Evolutionary conservation across 2,888 invertebrate genomes (phyloP), one percentile per base, ranked within the genome.

Genomic region (Boloria euphrosyne): DNA sequence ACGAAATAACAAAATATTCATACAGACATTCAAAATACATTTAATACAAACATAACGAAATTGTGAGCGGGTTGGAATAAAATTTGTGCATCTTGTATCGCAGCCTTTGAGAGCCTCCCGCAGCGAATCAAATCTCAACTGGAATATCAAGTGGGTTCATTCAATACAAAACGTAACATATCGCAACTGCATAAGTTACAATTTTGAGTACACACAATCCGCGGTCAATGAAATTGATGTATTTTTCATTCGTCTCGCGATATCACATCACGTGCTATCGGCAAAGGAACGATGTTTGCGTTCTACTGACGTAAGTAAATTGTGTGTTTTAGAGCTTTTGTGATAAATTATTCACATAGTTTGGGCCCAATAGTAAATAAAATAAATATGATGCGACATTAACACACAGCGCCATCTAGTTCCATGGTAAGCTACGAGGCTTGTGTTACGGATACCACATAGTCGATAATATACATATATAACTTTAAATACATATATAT

Each of bases 41-140:
- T n/a, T 46, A 55, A 60, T 47, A 62, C 54, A 52, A 60, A 66
- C 59, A 27, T 59, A 59, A 59, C 47, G 17, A 17, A 59, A 59
- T 58, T 51, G 57, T 17, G 52, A 57, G 51, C 27, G 46, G 43
- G 64, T 58, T 46, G 51, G 58, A 64, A 64, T 64, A 58, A 58
- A 64, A 64, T 58, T 58, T 64, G 58, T 64, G 64, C 64, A 64
- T 64, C 64, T 57, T 46, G 57, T 46, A 62, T 27, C 54, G 62
- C 44, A 47, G 65, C 61, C 69, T 69, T 66, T 67, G 69, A 65
- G 59, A 52, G 66, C 55, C 55, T 63, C 57, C 63, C 58, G 67
- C 62, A 65, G 49, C 65, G 62, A 65, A 69, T 69, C 69, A 69
- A 69, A 69, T 67, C 69, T 69, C 65, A 57, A 47, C 68, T 59